Percentiles rank a stretch among this genome's conserved stretches.
phyloP scores from a whole-genome alignment of 2,888 invertebrate species.

The Plagodis pulveraria region DNA sequence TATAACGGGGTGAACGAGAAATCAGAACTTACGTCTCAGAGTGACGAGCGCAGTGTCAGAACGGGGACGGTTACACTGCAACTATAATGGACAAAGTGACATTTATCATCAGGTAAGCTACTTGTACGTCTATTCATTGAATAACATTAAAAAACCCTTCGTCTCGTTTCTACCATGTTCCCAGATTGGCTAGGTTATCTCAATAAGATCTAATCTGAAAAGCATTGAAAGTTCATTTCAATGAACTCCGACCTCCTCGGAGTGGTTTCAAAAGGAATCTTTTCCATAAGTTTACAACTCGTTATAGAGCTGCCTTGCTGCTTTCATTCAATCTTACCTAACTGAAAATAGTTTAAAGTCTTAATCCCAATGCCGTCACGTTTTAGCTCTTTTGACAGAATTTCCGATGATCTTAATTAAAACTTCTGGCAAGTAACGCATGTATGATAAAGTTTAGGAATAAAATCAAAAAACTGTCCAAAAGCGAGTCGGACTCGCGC shows the following conservation, averaged over 20 bases:
- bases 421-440: constrained; percentile 14
- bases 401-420: constrained; percentile 21
- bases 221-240: background rate
- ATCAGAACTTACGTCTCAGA: background rate
- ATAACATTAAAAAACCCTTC: background rate
- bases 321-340: constrained; percentile 16
- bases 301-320: constrained; percentile 12
- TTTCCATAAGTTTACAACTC: constrained; percentile 8
- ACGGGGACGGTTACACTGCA: too few species aligned
- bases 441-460: constrained; percentile 4
- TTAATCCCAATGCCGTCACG: constrained; percentile 7
- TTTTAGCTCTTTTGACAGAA: constrained; percentile 20
- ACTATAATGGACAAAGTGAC: background rate
- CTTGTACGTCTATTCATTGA: background rate
- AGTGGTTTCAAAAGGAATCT: constrained; percentile 11
- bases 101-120: background rate
- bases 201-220: too few species aligned
- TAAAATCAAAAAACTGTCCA: background rate
- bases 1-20: background rate
- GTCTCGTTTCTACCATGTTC: background rate
- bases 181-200: too few species aligned
- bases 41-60: too few species aligned
- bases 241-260: background rate
- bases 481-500: too few species aligned
- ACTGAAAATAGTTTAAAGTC: constrained; percentile 27